Evolutionary conservation across 2,113 vertebrate genomes (phyloP), one percentile per base, ranked within the genome.

Genomic region (Felis chaus): DNA sequence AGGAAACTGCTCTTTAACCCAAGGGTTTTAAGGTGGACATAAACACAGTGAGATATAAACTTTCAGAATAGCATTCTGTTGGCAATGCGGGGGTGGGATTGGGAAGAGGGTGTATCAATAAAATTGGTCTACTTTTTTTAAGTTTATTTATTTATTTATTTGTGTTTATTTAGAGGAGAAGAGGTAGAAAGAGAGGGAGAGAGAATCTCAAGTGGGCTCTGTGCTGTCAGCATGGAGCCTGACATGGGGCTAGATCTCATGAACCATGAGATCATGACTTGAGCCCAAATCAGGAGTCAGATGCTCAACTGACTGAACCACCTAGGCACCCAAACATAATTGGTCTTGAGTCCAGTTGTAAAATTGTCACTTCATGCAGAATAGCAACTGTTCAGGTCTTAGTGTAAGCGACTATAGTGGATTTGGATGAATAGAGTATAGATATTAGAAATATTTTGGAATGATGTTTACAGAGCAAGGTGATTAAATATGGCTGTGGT

Each of bases 61-160:
- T 80, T 85, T 84, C 27, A 45, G 3, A 39, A 73, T 48, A n/a
- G 3, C 36, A 1, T 2, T 33, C 25, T 71, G 33, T 63, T 29
- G 55, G 12, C 9, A 11, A 2, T n/a, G 4, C 12, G 3, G 5
- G 1, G 1, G 41, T 16, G 1, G 13, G 6, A 41, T 57, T 21
- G 10, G 39, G 31, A 63, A 69, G 29, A 36, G 7, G 0, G 0
- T n/a, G 1, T 16, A 11, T 68, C 11, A 4, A 21, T 33, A 5
- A 3, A 81, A 36, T 53, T 48, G 21, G 0, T 27, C 10, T 39
- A 23, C 7, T 61, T 61, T 61, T 50, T 61, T 9, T 1, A 61
- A 23, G 15, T 16, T 18, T 55, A 7, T 61, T 61, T 61, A 61
- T 61, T 61, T 61, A 61, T 23, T 61, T 45, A 45, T 45, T 45